A percentile compares a stretch with the other conserved stretches of the same genome.
Evolutionary conservation across 2,797 vertebrate species (phyloP).

Genomic region (Pithecia hirsuta): DNA sequence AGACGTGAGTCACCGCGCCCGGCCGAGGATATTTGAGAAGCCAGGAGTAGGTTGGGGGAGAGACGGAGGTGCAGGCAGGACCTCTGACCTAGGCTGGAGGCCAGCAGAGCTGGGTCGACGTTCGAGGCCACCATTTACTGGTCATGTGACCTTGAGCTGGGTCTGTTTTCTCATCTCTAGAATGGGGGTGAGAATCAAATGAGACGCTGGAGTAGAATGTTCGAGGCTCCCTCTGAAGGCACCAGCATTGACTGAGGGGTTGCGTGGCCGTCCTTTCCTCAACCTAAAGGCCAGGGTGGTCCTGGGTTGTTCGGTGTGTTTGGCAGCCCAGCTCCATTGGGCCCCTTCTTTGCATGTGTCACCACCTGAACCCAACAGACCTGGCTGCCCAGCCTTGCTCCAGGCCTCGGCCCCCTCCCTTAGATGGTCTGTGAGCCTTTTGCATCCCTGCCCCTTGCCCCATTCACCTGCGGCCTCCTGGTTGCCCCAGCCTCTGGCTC

Average conservation of each 20-base stretch:
- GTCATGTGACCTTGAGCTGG: not conserved
- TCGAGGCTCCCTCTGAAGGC: not conserved
- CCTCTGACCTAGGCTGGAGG: not conserved
- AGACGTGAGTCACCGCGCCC: no score
- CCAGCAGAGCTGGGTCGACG: not conserved
- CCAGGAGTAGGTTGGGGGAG: not conserved
- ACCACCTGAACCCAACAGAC: not conserved
- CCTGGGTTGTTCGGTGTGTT: accelerated
- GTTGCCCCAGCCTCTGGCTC: not conserved
- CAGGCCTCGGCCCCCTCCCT: not conserved
- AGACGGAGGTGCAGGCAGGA: not conserved
- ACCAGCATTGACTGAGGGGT: not conserved
- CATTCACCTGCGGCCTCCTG: accelerated
- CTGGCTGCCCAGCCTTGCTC: not conserved
- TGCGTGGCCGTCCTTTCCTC: not conserved
- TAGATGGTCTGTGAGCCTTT: not conserved
- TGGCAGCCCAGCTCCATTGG: not conserved
- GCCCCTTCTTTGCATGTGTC: not conserved
- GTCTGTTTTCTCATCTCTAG: not conserved
- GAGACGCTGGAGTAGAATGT: not conserved
- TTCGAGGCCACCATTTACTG: no score
- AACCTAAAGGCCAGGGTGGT: not conserved
- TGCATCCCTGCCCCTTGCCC: accelerated
- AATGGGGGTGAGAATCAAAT: not conserved
- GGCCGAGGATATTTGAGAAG: not conserved